Percentiles rank a stretch among this genome's conserved stretches.
Evolutionary conservation across 2,797 vertebrate genomes (phyloP).

Genomic region (Ctenosaura bakeri): DNA sequence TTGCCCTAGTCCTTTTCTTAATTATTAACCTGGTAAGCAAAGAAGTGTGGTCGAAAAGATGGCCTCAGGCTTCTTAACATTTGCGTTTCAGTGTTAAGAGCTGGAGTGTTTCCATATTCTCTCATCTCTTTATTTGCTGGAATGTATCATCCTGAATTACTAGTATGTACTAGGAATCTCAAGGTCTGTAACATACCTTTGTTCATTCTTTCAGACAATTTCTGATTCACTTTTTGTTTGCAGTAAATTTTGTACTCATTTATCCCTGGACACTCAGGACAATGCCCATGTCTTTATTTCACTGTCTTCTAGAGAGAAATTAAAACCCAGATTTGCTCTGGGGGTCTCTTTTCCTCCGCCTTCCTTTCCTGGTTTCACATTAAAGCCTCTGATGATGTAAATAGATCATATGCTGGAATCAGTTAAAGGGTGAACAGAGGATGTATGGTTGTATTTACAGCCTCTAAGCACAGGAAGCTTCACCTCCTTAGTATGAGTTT

Average conservation of each 20-base stretch:
- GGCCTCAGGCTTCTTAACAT: not conserved
- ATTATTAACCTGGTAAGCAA: too few relatives aligned
- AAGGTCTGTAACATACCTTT: not conserved
- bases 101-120: not conserved
- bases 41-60: too few relatives aligned
- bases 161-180: not conserved
- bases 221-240: not conserved
- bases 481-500: not conserved
- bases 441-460: not conserved
- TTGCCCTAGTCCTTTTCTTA: too few relatives aligned
- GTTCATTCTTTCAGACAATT: not conserved
- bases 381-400: not conserved
- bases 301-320: not conserved
- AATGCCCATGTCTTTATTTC: not conserved
- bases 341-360: not conserved
- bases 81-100: too few relatives aligned
- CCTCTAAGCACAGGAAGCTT: not conserved
- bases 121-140: not conserved
- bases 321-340: not conserved
- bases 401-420: not conserved
- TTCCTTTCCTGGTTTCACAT: not conserved
- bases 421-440: not conserved
- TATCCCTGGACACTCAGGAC: not conserved
- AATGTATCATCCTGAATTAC: not conserved
- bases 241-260: not conserved